Evolutionary conservation across 1,140 invertebrate species (phyloP), one percentile per base, ranked within the genome.

Genomic region (Portunus trituberculatus): DNA sequence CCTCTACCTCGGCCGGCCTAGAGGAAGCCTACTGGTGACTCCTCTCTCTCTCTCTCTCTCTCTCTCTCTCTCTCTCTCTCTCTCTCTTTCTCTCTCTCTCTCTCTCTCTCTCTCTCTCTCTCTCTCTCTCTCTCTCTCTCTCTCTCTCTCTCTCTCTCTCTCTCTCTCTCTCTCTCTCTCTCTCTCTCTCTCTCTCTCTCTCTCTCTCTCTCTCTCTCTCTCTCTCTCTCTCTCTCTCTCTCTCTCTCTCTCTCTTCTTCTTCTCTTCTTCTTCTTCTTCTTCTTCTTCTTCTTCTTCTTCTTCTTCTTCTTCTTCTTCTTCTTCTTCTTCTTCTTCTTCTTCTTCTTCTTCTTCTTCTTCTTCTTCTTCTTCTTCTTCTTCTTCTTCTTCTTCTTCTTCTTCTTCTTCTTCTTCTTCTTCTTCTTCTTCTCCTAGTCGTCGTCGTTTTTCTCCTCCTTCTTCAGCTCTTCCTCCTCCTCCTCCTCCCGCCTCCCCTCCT

Each of bases 331-430:
- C 45, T 25, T 86, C 92, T 86, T n/a, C 29, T 82, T 87, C 76
- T 93, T 4, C 86, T 82, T 93, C 76, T 93, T 32, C 86, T 45
- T 93, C 12, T 86, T 16, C 52, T 14, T 93, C 92, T 84, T 82
- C 32, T 82, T 86, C 83, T 93, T 45, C 86, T 32, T 93, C 92
- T 86, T 82, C 86, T 82, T 87, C 45, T 86, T 82, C 86, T 39
- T 87, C 92, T 87, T 2, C 52, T 82, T 48, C 6, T 48, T 59
- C 39, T 0, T 48, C 82, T 86, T 59, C 76, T 25, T 48, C 82
- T 52, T 59, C 76, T 82, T 93, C 82, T 93, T 76, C 59, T 76
- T 20, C 20, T 14, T 10, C 52, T 82, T 76, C 32, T 29, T 45
- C 28, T 31, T 32, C n/a, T 52, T n/a, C 6, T 16, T 12, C 52